Conservation (phyloP, 2,797 vertebrate genomes). For the Pelodytes ibericus region DNA sequence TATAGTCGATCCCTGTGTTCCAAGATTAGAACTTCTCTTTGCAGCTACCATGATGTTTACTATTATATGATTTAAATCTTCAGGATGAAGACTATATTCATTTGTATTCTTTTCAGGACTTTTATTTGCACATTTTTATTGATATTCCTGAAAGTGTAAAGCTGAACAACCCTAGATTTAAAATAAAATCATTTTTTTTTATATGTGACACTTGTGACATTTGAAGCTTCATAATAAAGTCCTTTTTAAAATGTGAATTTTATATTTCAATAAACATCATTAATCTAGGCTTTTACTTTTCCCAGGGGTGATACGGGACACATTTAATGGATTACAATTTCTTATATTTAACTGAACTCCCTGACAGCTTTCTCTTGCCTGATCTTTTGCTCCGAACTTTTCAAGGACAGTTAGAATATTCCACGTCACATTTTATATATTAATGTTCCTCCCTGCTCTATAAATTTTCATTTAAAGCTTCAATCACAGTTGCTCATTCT, state of each 20-base stretch:
- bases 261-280: conserved; percentile 32
- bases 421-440: neutral
- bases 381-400: conserved; percentile 16
- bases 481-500: neutral
- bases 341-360: conserved; percentile 4
- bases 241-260: neutral
- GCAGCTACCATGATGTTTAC: too few species aligned
- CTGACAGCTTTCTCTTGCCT: neutral
- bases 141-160: neutral
- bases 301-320: conserved; percentile 3
- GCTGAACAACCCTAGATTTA: neutral
- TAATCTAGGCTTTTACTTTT: neutral
- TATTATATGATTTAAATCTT: too few species aligned
- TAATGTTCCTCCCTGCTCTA: neutral
- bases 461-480: conserved; percentile 6
- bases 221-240: conserved; percentile 6
- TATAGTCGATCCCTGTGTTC: too few species aligned
- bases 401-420: conserved; percentile 19
- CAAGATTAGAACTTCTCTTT: too few species aligned
- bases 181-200: neutral
- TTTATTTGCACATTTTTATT: neutral
- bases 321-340: conserved; percentile 26
- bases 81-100: too few species aligned
- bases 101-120: neutral
- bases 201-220: neutral